phyloP scores from a whole-genome alignment of 2,797 vertebrate species.

The Graptemys geographica region DNA sequence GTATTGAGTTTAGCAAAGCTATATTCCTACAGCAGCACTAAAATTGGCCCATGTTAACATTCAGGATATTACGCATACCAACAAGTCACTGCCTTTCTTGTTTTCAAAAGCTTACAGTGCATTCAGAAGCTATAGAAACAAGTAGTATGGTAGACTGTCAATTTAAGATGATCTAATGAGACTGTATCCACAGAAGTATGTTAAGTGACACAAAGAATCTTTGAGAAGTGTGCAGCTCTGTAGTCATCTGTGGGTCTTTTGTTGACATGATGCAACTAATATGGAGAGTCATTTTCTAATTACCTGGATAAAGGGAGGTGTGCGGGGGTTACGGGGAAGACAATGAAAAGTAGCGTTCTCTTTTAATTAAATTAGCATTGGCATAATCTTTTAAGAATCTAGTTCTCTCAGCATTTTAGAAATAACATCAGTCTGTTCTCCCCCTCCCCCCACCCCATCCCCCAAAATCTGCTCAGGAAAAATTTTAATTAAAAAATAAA shows the following conservation, averaged over 20 bases:
- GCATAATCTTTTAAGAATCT: conserved; percentile 45
- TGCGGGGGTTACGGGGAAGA: not conserved
- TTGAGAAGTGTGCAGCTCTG: not conserved
- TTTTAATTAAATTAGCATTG: conserved; percentile 54
- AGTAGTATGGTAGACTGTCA: not conserved
- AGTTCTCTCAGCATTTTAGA: conserved; percentile 40
- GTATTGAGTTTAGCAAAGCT: conserved; percentile 40
- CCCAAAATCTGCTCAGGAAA: not conserved
- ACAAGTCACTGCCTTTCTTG: conserved; percentile 32
- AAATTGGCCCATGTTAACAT: conserved; percentile 40
- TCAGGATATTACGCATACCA: not conserved
- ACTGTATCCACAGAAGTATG: conserved; percentile 6
- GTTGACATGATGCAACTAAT: conserved; percentile 39
- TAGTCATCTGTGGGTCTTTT: conserved; percentile 59
- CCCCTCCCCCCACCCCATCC: no score
- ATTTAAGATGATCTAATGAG: conserved; percentile 41
- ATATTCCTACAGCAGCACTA: conserved; percentile 12
- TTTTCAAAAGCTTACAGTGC: not conserved
- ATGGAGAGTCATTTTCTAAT: conserved; percentile 68
- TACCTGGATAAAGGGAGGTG: conserved; percentile 62
- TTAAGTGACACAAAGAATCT: conserved; percentile 49
- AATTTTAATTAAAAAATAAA: not conserved
- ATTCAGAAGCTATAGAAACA: conserved; percentile 44
- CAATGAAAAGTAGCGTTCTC: conserved; percentile 57
- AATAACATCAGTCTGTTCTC: conserved; percentile 51